Percentiles rank a stretch among this genome's conserved stretches.
Evolutionary conservation across 2,797 vertebrate species (phyloP).

Genomic region (Myotis myotis): DNA sequence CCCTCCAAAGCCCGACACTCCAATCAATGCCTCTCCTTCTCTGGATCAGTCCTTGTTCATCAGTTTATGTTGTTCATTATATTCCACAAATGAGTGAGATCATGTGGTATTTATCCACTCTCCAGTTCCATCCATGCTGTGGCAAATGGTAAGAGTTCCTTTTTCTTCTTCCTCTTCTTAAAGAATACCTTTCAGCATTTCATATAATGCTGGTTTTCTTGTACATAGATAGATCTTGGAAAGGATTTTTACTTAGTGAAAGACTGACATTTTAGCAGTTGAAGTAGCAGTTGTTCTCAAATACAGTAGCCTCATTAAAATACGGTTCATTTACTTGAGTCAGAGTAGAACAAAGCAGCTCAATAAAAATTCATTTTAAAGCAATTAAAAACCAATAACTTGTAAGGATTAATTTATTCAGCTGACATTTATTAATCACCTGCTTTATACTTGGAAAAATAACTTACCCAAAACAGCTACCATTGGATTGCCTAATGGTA

Average conservation of each 20-base stretch:
- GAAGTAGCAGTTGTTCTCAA: conserved; percentile 34
- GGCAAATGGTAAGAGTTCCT: too few relatives aligned
- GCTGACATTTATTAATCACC: conserved; percentile 56
- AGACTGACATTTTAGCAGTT: conserved; percentile 28
- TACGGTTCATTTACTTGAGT: conserved; percentile 32
- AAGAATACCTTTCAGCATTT: too few relatives aligned
- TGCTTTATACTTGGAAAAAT: conserved; percentile 52
- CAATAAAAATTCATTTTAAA: conserved; percentile 64
- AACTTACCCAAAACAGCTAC: neutral
- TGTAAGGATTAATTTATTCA: conserved; percentile 65
- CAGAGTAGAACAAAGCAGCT: conserved; percentile 52
- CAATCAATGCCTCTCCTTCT: too few relatives aligned
- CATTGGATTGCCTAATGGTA: neutral
- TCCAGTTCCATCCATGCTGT: too few relatives aligned
- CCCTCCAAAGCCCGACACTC: too few relatives aligned
- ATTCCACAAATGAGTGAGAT: too few relatives aligned
- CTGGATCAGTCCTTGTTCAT: too few relatives aligned
- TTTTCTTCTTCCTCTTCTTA: too few relatives aligned
- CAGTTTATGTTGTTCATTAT: too few relatives aligned
- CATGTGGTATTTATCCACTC: too few relatives aligned
- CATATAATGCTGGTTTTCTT: too few relatives aligned
- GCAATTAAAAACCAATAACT: conserved; percentile 59
- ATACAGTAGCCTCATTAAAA: conserved; percentile 52
- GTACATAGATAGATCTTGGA: neutral
- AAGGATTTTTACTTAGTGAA: conserved; percentile 6